phyloP scores from a whole-genome alignment of 2,888 invertebrate genomes.

The Caradrina kadenii region DNA sequence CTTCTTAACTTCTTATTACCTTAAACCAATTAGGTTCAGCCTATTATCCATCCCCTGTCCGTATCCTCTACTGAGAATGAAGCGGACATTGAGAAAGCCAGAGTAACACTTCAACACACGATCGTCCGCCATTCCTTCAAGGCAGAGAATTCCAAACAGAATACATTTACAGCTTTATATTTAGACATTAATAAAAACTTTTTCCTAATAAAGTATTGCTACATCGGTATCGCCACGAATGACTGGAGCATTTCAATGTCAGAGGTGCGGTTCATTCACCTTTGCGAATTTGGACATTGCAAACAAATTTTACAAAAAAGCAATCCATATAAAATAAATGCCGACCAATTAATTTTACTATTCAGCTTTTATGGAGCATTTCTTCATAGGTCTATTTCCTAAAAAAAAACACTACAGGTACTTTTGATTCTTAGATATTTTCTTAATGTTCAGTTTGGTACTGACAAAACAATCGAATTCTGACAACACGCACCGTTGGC shows the following conservation, averaged over 20 bases:
- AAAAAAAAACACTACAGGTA: slow-evolving; percentile 7
- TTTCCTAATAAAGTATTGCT: slow-evolving; percentile 38
- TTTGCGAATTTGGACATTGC: slow-evolving; percentile 30
- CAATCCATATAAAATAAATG: slow-evolving; percentile 7
- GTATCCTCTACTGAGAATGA: too few relatives aligned
- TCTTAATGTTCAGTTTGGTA: slow-evolving; percentile 47
- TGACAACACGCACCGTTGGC: slow-evolving; percentile 79
- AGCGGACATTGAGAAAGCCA: too few relatives aligned
- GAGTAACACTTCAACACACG: not conserved
- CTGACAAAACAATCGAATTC: slow-evolving; percentile 52
- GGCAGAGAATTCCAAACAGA: not conserved
- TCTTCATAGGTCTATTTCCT: slow-evolving; percentile 15
- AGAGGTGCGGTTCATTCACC: slow-evolving; percentile 44
- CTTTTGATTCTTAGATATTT: slow-evolving; percentile 41
- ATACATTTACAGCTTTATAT: not conserved
- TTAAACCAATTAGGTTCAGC: too few relatives aligned
- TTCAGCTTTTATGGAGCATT: slow-evolving; percentile 25
- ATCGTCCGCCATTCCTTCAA: not conserved
- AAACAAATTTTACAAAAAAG: slow-evolving; percentile 4
- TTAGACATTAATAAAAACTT: slow-evolving; percentile 18
- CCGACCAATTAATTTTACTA: slow-evolving; percentile 7
- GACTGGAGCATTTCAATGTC: slow-evolving; percentile 52
- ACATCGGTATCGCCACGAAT: slow-evolving; percentile 41
- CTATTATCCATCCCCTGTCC: too few relatives aligned
- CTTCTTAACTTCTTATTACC: too few relatives aligned